Percentiles rank a stretch among this genome's conserved stretches.
phyloP scores from a whole-genome alignment of 2,113 vertebrate species.

The Lycocorax pyrrhopterus region DNA sequence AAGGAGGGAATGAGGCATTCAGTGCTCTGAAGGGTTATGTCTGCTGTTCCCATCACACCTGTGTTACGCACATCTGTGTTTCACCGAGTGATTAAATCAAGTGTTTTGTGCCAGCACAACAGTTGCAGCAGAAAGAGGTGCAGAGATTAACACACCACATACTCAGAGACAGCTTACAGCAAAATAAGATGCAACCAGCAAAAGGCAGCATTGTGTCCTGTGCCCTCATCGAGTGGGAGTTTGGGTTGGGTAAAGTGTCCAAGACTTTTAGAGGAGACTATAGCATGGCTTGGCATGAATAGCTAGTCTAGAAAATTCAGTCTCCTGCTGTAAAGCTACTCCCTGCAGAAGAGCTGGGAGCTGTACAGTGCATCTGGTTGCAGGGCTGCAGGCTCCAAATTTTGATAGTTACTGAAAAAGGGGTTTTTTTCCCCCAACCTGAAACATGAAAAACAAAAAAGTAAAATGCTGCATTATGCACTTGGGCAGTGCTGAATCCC shows the following conservation, averaged over 20 bases:
- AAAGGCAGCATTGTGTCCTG: background rate
- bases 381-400: background rate
- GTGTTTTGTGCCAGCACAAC: background rate
- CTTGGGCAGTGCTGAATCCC: background rate
- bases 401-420: background rate
- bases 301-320: background rate
- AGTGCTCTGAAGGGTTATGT: background rate
- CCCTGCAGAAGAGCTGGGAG: background rate
- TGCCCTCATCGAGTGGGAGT: background rate
- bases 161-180: background rate
- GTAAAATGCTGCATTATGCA: background rate
- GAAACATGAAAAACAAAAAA: background rate
- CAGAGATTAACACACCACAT: background rate
- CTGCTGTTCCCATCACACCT: background rate
- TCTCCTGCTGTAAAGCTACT: background rate
- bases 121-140: background rate
- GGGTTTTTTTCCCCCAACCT: fast-evolving
- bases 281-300: background rate
- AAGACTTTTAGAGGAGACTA: background rate
- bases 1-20: fast-evolving
- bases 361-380: background rate
- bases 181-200: background rate
- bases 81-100: background rate
- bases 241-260: background rate
- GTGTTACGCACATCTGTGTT: background rate